phyloP scores from a whole-genome alignment of 2,113 vertebrate genomes.

The Oncorhynchus mykiss region DNA sequence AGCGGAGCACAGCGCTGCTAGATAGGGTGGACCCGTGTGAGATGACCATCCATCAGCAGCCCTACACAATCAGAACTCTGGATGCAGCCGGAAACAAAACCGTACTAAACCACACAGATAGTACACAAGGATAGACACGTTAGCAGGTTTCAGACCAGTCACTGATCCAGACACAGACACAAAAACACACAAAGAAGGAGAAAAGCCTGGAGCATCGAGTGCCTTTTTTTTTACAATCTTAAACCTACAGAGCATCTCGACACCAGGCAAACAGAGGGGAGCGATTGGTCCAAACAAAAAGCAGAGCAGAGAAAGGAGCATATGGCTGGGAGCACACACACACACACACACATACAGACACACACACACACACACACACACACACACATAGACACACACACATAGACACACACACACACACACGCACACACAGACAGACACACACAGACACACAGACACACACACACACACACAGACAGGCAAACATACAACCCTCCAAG shows the following conservation, averaged over 20 bases:
- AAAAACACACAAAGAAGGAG: background rate
- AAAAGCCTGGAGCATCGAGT: slow-evolving; percentile 13
- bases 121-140: too few species aligned
- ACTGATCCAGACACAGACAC: background rate
- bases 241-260: slow-evolving; percentile 12
- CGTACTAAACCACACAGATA: too few species aligned
- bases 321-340: slow-evolving; percentile 14
- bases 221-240: slow-evolving; percentile 11
- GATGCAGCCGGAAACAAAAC: background rate
- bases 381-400: background rate
- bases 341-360: background rate
- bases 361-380: background rate
- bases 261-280: slow-evolving; percentile 20
- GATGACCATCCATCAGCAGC: background rate
- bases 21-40: background rate
- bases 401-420: background rate
- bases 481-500: background rate
- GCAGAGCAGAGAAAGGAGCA: slow-evolving; percentile 1
- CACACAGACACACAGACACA: too few species aligned
- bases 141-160: too few species aligned
- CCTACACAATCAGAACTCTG: too few species aligned
- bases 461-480: background rate
- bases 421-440: background rate
- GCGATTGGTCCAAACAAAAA: slow-evolving; percentile 21
- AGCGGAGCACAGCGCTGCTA: background rate